These are phyloP conservation scores for Teleogryllus occipitalis DNA, from an alignment of 1,140 invertebrate species.

Conservation along the genomic window DNA sequence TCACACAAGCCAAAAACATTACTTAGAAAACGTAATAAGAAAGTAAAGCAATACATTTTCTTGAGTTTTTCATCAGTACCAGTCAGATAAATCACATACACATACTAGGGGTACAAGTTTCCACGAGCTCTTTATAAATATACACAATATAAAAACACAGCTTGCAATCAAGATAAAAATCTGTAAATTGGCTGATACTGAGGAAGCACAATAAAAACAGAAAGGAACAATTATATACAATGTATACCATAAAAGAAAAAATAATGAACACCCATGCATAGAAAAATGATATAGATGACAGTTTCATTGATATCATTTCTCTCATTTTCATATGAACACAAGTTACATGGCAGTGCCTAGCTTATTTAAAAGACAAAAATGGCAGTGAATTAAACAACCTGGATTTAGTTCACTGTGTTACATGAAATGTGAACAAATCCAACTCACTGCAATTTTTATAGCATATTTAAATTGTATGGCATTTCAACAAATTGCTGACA, in stretches of 20 bases:
- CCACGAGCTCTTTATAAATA: background rate
- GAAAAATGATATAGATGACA: background rate
- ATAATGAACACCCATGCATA: constrained; percentile 4
- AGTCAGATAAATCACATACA: background rate
- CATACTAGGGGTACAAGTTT: background rate
- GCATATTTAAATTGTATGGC: constrained; percentile 5
- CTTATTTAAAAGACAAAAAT: constrained; percentile 15
- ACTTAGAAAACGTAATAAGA: background rate
- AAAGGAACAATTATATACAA: constrained; percentile 14
- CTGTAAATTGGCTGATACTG: constrained; percentile 7
- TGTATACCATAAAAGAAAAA: background rate
- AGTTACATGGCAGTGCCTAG: constrained; percentile 12
- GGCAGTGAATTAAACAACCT: constrained; percentile 11
- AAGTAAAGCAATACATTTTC: background rate
- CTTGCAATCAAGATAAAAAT: background rate
- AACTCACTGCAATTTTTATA: constrained; percentile 7
- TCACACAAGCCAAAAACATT: background rate
- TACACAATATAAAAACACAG: background rate
- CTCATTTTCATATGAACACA: constrained; percentile 8
- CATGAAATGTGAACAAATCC: background rate
- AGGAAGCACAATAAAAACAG: constrained; percentile 7
- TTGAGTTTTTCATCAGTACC: background rate
- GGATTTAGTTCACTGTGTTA: background rate
- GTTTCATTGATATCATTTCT: background rate
- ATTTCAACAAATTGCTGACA: background rate